Conservation (phyloP, 2,113 vertebrate genomes). For the Passer montanus region DNA sequence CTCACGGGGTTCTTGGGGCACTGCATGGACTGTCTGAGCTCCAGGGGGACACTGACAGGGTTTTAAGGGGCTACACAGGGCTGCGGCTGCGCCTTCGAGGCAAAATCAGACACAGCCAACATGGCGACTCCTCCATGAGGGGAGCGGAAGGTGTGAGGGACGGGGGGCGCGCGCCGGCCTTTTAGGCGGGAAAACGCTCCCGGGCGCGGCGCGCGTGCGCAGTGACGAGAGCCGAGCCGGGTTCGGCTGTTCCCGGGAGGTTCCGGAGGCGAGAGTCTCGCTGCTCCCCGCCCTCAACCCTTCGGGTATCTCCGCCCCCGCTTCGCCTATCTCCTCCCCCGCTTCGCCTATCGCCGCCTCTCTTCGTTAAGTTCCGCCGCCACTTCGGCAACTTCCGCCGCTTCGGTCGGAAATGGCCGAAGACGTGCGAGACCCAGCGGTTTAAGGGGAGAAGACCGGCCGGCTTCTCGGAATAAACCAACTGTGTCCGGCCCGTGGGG, state of each 20-base stretch:
- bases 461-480: conserved; percentile 56
- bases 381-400: conserved; percentile 46
- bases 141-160: fast-evolving
- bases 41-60: no score
- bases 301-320: neutral
- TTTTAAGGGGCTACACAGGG: fast-evolving
- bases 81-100: no score
- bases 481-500: neutral
- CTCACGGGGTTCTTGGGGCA: fast-evolving
- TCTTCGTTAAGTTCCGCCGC: conserved; percentile 25
- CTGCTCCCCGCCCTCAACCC: neutral
- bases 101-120: neutral
- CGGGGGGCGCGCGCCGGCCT: fast-evolving
- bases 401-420: conserved; percentile 60
- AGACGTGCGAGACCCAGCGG: conserved; percentile 48
- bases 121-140: fast-evolving
- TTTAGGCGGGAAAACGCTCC: conserved; percentile 10
- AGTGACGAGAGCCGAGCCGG: fast-evolving
- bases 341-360: neutral
- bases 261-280: neutral
- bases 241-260: neutral
- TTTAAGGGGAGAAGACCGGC: conserved; percentile 28
- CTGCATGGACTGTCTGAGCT: neutral
- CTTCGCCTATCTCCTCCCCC: neutral
- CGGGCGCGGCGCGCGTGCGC: neutral